These are phyloP conservation scores for Drosophila parthenogenetica DNA, from an alignment of 2,888 invertebrate species.

Conservation along the genomic window DNA sequence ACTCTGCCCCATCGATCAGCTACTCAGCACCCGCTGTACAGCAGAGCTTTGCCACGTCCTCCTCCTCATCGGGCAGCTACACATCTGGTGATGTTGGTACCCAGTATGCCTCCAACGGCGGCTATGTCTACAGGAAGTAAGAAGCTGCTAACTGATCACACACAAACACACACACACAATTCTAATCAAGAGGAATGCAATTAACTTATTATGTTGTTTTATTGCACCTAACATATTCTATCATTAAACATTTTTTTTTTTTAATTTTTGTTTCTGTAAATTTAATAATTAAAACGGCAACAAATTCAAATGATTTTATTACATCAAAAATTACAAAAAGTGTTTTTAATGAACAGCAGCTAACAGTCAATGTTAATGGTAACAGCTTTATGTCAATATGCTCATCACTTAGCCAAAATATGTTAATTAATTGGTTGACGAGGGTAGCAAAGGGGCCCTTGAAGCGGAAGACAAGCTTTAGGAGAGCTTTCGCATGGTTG, in stretches of 20 bases:
- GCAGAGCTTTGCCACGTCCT: conserved; percentile 53
- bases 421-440: too few species aligned
- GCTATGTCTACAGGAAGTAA: conserved; percentile 83
- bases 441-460: too few species aligned
- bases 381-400: conserved; percentile 3
- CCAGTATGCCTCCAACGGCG: conserved; percentile 83
- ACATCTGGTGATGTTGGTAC: conserved; percentile 72
- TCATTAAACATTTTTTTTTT: conserved; percentile 35
- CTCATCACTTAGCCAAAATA: not conserved
- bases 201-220: conserved; percentile 31
- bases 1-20: conserved; percentile 57
- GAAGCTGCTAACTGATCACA: conserved; percentile 55
- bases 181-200: conserved; percentile 37
- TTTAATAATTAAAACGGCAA: conserved; percentile 33
- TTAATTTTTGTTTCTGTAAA: conserved; percentile 18
- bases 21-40: conserved; percentile 59
- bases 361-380: not conserved
- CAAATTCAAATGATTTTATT: conserved; percentile 9
- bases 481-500: too few species aligned
- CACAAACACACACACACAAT: conserved; percentile 17
- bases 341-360: not conserved
- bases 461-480: too few species aligned
- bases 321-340: conserved; percentile 2
- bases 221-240: conserved; percentile 25
- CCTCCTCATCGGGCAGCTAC: conserved; percentile 58